phyloP scores from a whole-genome alignment of 2,113 vertebrate species.

The Cephalopterus ornatus region DNA sequence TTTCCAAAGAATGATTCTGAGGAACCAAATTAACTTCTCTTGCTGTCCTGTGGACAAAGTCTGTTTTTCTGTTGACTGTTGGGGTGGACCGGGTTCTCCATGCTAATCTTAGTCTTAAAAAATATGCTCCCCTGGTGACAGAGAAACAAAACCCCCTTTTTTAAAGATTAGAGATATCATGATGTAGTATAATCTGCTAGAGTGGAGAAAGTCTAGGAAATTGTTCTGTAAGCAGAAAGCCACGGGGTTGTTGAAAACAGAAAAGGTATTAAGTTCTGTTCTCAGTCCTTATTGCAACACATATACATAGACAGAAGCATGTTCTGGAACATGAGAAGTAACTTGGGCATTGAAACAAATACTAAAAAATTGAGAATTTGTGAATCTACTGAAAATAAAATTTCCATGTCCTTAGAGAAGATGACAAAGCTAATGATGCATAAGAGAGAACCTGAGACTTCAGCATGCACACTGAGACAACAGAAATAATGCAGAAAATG shows the following conservation, averaged over 20 bases:
- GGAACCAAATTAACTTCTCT: background rate
- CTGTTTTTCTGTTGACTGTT: background rate
- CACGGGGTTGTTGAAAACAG: background rate
- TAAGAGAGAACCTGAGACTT: background rate
- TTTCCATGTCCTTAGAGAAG: background rate
- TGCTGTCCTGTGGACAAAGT: background rate
- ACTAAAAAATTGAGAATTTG: background rate
- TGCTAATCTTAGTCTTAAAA: background rate
- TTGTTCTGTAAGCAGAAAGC: background rate
- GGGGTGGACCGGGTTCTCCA: rapidly evolving
- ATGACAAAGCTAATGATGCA: background rate
- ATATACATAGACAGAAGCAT: background rate
- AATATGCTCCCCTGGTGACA: background rate
- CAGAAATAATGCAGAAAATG: background rate
- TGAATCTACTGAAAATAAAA: background rate
- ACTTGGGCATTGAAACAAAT: background rate
- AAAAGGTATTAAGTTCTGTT: background rate
- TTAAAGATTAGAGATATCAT: background rate
- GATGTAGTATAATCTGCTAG: background rate
- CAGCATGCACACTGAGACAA: background rate
- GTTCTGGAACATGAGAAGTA: background rate
- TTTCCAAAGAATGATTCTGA: background rate
- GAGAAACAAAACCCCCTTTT: background rate
- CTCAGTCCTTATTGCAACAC: background rate
- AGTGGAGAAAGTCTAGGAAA: background rate